Percentiles rank a stretch among this genome's conserved stretches.
phyloP scores from a whole-genome alignment of 2,797 vertebrate species.

The Masticophis lateralis region DNA sequence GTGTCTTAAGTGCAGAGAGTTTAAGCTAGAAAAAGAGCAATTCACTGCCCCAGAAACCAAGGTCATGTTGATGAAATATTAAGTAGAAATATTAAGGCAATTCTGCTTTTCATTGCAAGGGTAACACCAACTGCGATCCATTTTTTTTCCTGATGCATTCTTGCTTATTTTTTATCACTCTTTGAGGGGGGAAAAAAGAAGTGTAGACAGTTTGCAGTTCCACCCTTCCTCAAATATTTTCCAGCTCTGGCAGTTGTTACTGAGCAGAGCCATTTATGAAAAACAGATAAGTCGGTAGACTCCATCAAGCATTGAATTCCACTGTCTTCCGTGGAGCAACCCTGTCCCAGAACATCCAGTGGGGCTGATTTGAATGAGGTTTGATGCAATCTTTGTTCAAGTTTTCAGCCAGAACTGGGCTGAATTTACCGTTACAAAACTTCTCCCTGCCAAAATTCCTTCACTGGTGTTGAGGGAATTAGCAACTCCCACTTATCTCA shows the following conservation, averaged over 20 bases:
- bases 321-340: not conserved
- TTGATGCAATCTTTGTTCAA: not conserved
- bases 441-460: not conserved
- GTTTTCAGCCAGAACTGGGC: not conserved
- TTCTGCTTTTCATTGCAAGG: not conserved
- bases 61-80: not conserved
- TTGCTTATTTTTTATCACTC: conserved; percentile 35
- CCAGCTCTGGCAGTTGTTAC: conserved; percentile 40
- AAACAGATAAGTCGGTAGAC: not conserved
- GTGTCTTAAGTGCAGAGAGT: not conserved
- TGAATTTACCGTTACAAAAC: not conserved
- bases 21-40: not conserved
- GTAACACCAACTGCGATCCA: not conserved
- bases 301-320: not conserved
- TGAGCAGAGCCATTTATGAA: not conserved
- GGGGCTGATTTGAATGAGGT: not conserved
- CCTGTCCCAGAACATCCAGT: not conserved
- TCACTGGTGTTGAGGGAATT: not conserved
- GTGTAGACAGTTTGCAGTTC: conserved; percentile 29
- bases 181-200: conserved; percentile 9
- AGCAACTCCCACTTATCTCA: not conserved
- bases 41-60: not conserved
- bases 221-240: conserved; percentile 36
- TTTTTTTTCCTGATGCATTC: not conserved
- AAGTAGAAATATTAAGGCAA: not conserved